Evolutionary conservation across 2,113 vertebrate genomes (phyloP).

Genomic region (Platycercus adscitus): DNA sequence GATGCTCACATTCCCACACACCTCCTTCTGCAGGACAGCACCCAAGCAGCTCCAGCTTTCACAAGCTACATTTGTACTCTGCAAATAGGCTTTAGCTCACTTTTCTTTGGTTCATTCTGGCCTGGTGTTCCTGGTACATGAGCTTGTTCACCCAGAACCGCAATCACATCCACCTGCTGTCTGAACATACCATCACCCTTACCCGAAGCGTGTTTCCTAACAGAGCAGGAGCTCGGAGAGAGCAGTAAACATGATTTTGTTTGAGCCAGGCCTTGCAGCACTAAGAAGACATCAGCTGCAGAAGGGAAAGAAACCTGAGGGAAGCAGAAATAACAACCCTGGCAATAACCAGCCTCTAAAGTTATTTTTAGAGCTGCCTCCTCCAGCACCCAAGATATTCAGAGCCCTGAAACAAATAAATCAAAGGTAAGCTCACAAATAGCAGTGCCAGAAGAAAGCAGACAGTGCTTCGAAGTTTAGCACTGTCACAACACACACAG

Average conservation of each 20-base stretch:
- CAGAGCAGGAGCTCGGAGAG: neutral
- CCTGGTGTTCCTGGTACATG: neutral
- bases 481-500: neutral
- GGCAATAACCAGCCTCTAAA: neutral
- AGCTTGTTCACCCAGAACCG: neutral
- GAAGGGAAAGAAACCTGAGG: neutral
- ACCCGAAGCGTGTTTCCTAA: neutral
- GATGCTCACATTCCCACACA: neutral
- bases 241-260: neutral
- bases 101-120: neutral
- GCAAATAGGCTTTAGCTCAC: neutral
- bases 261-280: neutral
- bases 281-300: neutral
- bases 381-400: neutral
- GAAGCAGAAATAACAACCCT: neutral
- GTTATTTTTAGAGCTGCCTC: slow-evolving; percentile 44
- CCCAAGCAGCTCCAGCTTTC: rapidly evolving
- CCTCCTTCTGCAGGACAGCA: neutral
- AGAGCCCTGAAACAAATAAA: neutral
- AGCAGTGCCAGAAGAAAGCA: neutral
- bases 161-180: neutral
- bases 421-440: neutral
- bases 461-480: neutral
- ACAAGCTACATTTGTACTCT: neutral
- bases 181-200: neutral